Evolutionary conservation across 2,113 vertebrate species (phyloP), one percentile per base, ranked within the genome.

Genomic region (Willisornis vidua): DNA sequence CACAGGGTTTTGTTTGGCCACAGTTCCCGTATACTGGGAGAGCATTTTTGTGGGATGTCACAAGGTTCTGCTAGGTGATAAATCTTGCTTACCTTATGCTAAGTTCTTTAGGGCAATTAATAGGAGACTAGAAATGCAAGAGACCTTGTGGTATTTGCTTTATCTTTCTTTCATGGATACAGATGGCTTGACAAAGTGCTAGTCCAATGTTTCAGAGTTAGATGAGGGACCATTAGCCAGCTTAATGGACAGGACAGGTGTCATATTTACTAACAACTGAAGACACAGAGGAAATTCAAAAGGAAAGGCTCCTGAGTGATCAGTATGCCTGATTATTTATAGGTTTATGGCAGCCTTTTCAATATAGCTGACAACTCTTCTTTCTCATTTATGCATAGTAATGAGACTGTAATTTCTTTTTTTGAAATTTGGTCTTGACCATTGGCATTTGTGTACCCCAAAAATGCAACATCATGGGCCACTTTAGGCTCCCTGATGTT

Each of bases 131-230:
- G 41, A 89, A 90, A 81, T 82, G 54, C 19, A 77, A 81, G 23
- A 55, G 9, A 25, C 37, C 61, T 89, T 65, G 31, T 65, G 51
- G 29, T n/a, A 14, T 43, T 81, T 29, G 19, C 45, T 84, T 92
- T 95, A 26, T 71, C 45, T 91, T 74, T 94, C 71, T 83, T 84
- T 92, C 43, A 52, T 41, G 46, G n/a, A 31, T 79, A 62, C 37
- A 72, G 57, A 55, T 68, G 57, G 37, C 28, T 93, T 96, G 66
- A 54, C 62, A 51, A 82, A 79, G 37, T 62, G 57, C 46, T 79
- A 43, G 41, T 76, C 80, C 89, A 55, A 33, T 91, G 84, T 70
- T 92, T 95, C 70, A 71, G n/a, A 63, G 54, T 89, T 90, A 84
- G 80, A 62, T 0, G 2, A 90, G 76, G 73, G 41, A 15, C 61